These are phyloP conservation scores for Lucilia sericata DNA, from an alignment of 1,140 invertebrate genomes.

Conservation along the genomic window DNA sequence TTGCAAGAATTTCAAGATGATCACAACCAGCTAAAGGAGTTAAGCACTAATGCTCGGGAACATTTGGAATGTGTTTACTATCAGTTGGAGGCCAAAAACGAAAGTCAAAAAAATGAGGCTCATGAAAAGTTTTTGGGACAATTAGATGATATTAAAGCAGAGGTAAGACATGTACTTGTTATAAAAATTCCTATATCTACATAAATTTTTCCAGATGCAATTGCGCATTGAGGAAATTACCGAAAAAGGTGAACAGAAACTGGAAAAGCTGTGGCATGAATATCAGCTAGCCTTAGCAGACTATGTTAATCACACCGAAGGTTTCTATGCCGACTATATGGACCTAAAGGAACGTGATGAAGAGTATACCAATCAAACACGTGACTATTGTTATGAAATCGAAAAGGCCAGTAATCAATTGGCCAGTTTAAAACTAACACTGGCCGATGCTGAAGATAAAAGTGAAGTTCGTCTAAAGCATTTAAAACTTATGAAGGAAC, in stretches of 20 bases:
- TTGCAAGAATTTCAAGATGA: conserved; percentile 69
- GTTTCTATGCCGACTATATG: conserved; percentile 64
- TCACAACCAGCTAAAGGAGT: conserved; percentile 64
- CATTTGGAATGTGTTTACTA: conserved; percentile 64
- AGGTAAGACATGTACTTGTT: conserved; percentile 58
- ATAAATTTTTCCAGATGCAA: conserved; percentile 61
- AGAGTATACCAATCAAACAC: conserved; percentile 58
- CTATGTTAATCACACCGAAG: conserved; percentile 62
- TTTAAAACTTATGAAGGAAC: conserved; percentile 55
- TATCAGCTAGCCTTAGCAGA: conserved; percentile 62
- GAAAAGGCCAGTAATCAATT: conserved; percentile 58
- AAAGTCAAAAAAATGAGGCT: conserved; percentile 52
- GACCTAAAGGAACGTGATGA: conserved; percentile 65
- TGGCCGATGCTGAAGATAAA: conserved; percentile 56
- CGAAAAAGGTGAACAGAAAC: conserved; percentile 56
- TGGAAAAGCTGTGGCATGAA: conserved; percentile 64
- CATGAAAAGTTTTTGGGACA: conserved; percentile 65
- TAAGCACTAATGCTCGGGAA: conserved; percentile 63
- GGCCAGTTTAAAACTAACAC: conserved; percentile 55
- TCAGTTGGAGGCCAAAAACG: conserved; percentile 58
- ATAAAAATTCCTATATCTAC: too few relatives aligned
- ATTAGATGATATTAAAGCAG: conserved; percentile 69
- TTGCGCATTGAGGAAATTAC: conserved; percentile 63
- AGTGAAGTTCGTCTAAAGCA: conserved; percentile 58
- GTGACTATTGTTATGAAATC: conserved; percentile 60